phyloP scores from a whole-genome alignment of 2,113 vertebrate genomes.

The Cacatua alba region DNA sequence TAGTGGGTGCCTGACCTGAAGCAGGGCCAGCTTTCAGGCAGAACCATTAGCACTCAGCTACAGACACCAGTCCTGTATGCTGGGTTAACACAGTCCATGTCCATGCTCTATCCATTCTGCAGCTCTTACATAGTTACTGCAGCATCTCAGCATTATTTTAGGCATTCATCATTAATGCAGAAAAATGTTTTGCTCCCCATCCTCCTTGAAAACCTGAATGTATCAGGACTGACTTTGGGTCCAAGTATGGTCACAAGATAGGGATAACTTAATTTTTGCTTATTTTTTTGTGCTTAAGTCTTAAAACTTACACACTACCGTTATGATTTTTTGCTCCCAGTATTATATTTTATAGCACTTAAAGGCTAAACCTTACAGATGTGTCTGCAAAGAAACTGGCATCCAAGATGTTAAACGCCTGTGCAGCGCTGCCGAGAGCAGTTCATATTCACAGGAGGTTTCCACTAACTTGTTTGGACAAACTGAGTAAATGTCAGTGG shows the following conservation, averaged over 20 bases:
- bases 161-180: neutral
- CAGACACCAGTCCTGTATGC: neutral
- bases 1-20: neutral
- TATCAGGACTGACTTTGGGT: neutral
- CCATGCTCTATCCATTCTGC: neutral
- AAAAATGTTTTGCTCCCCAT: neutral
- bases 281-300: neutral
- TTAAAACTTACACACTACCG: neutral
- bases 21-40: fast-evolving
- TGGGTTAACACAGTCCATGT: fast-evolving
- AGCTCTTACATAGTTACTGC: neutral
- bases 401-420: constrained; percentile 48
- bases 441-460: constrained; percentile 52
- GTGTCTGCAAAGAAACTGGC: constrained; percentile 25
- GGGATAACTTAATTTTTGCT: neutral
- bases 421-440: neutral
- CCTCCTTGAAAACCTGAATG: neutral
- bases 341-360: constrained; percentile 52
- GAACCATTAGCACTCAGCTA: fast-evolving
- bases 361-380: constrained; percentile 27
- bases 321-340: neutral
- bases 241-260: neutral
- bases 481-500: constrained; percentile 73
- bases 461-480: constrained; percentile 71
- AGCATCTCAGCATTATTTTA: neutral